Base-by-base conservation (phyloP, 1,140 invertebrate species). In the Campoletis sonorensis region DNA sequence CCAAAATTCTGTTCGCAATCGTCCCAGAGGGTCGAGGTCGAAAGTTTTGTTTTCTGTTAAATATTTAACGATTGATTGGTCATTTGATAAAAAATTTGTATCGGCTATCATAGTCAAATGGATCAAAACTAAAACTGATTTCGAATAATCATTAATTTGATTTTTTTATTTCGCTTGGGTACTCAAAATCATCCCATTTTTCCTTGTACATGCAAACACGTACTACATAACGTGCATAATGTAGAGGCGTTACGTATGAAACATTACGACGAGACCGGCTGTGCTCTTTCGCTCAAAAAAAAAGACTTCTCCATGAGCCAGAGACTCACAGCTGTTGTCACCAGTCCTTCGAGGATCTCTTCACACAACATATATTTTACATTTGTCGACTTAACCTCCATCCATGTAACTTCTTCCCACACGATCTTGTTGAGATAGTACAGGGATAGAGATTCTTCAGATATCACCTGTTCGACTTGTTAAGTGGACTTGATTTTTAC, bases 301-400 rank as follows among this genome's bases (percentile, higher is more conserved):
- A 16, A 26, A 18, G 18, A 40, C 70, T 72, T 16, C 26, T 70
- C 27, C 4, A 70, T 67, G 68, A 72, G 40, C 70, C 21, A 18
- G 23, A 72, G 37, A 72, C 61, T 7, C 70, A 27, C 70, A 72
- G 70, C 70, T 72, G 70, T 72, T 72, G 37, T 72, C 70, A 23
- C 40, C n/a, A 23, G 37, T 72, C 61, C 61, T 64, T 72, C 70
- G 70, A 72, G 37, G 70, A 49, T 40, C 26, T 72, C n/a, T 40
- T 72, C 70, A 40, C 37, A 64, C 61, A 64, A 64, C 61, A 64
- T 64, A 64, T 54, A 54, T 23, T 64, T 64, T 26, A 64, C n/a
- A 26, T 64, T 64, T 27, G 21, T 64, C 61, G 11, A 64, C 23
- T 64, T 2, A 16, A 64, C 8, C 61, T 64, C 23, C n/a, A 10